A percentile compares a stretch with the other conserved stretches of the same genome.
phyloP scores from a whole-genome alignment of 2,113 vertebrate genomes.

The Coreoperca whiteheadi region DNA sequence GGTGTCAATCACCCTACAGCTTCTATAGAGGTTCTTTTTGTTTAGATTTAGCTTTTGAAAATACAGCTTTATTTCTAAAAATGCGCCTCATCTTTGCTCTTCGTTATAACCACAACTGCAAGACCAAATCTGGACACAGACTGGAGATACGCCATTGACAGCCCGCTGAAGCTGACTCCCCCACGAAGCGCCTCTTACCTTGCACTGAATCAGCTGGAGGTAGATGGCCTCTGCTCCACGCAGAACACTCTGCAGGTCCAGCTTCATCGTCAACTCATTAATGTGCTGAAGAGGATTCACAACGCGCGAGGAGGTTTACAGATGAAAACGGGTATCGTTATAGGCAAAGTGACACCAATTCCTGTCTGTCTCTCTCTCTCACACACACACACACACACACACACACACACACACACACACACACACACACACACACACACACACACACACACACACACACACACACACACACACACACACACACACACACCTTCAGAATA shows the following conservation, averaged over 20 bases:
- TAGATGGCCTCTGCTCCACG: constrained; percentile 87
- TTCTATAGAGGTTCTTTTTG: neutral
- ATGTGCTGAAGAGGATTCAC: constrained; percentile 86
- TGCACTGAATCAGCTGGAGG: constrained; percentile 86
- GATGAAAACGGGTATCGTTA: neutral
- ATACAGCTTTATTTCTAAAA: neutral
- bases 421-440: constrained; percentile 66
- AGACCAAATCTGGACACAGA: neutral
- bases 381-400: neutral
- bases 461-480: constrained; percentile 65
- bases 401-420: constrained; percentile 68
- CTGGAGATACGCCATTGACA: neutral
- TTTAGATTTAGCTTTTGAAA: neutral
- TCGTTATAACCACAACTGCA: neutral
- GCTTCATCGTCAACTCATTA: constrained; percentile 93
- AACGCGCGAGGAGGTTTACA: neutral
- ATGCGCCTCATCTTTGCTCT: neutral
- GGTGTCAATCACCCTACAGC: neutral
- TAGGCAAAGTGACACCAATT: rapidly evolving
- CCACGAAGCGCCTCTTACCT: constrained; percentile 60
- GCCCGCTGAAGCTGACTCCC: neutral
- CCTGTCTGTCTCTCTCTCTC: no score
- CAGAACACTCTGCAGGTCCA: constrained; percentile 88
- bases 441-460: neutral
- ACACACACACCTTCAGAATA: constrained; percentile 89